Conservation (phyloP, 2,113 vertebrate genomes). For the Pandion haliaetus region DNA sequence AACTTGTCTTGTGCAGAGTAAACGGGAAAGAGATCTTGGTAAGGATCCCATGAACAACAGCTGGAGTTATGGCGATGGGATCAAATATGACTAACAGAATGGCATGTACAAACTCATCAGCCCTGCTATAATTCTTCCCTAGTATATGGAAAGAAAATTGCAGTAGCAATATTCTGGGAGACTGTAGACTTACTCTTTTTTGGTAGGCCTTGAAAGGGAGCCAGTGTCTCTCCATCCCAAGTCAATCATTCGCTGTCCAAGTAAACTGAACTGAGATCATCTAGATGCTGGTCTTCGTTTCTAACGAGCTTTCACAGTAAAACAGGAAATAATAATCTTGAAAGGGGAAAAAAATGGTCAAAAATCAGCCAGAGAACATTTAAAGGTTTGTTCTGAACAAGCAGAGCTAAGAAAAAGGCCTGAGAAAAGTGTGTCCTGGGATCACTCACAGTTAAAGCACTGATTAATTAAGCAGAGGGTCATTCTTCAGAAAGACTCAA, state of each 20-base stretch:
- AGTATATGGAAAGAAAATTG: constrained; percentile 41
- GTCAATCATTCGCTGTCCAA: constrained; percentile 51
- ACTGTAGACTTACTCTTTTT: constrained; percentile 24
- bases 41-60: constrained; percentile 8
- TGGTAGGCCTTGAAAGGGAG: constrained; percentile 47
- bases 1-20: not conserved
- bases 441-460: constrained; percentile 56
- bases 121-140: not conserved
- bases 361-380: constrained; percentile 67
- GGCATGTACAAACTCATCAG: constrained; percentile 13
- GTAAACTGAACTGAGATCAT: constrained; percentile 65
- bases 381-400: constrained; percentile 62
- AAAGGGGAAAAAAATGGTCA: constrained; percentile 58
- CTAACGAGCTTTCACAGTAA: constrained; percentile 58
- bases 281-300: constrained; percentile 60
- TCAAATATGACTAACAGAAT: constrained; percentile 27
- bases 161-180: constrained; percentile 42
- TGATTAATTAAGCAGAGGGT: constrained; percentile 61
- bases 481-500: constrained; percentile 56
- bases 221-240: constrained; percentile 32
- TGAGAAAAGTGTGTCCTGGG: constrained; percentile 59
- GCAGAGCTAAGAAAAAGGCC: constrained; percentile 40
- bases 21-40: not conserved
- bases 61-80: not conserved
- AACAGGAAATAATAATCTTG: constrained; percentile 67